Evolutionary conservation across 2,797 vertebrate genomes (phyloP), one percentile per base, ranked within the genome.

Genomic region (Melanotaenia trifasciata): DNA sequence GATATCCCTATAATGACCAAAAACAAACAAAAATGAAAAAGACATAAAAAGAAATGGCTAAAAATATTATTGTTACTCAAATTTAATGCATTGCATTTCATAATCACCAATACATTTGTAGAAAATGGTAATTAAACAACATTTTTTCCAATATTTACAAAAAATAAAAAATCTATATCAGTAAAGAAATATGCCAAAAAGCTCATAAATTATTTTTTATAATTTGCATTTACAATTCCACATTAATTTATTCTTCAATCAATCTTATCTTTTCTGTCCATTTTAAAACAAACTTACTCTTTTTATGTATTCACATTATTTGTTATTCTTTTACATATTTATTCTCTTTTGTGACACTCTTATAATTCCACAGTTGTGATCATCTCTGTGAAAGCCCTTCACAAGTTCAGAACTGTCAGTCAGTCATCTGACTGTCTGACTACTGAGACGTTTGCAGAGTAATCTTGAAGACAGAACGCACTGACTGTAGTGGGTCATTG

Each of bases 401-500:
- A 72, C 70, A 84, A 70, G 76, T 32, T 71, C 58, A 64, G 57
- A 78, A 51, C 60, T 33, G 61, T 12, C 63, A 22, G 53, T 67
- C 66, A 74, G 58, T 65, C 67, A 60, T 79, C 45, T 72, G 64
- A 68, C 56, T 53, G 57, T 78, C 66, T 67, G 53, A 78, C 77
- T 61, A 28, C 64, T 58, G 67, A 83, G 66, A 85, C 63, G 59
- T 72, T 73, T 70, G 81, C 72, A 84, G 78, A 80, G 59, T 59
- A 14, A 72, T 79, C 83, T 79, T 78, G 67, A 68, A 62, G 61
- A 30, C 62, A 63, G 74, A 83, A 65, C 40, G 59, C 68, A 84
- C 70, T 53, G 83, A 76, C 72, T 81, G 67, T 68, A 80, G 70
- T 54, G 67, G 83, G 85, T 76, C 78, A 86, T 61, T 84, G 73